phyloP scores from a whole-genome alignment of 2,888 invertebrate genomes.

The Xanthia icteritia region DNA sequence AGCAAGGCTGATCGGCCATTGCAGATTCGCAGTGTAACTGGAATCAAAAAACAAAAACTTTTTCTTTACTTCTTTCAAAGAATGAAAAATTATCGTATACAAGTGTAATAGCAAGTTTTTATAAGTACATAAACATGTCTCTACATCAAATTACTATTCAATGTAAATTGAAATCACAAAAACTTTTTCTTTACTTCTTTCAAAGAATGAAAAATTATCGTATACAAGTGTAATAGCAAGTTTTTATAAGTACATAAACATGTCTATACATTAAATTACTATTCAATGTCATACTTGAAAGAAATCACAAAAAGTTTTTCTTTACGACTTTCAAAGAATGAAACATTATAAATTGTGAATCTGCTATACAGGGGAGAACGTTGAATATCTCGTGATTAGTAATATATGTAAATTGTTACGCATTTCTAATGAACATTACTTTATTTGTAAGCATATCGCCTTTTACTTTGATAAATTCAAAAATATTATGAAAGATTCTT shows the following conservation, averaged over 20 bases:
- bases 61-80: too few species aligned
- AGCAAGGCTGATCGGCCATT: not conserved
- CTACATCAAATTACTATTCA: slow-evolving; percentile 5
- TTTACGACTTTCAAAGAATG: slow-evolving; percentile 10
- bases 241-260: too few species aligned
- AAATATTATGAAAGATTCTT: not conserved
- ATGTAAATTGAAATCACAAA: not conserved
- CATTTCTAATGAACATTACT: slow-evolving; percentile 42
- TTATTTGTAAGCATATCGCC: slow-evolving; percentile 30
- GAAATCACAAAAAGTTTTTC: slow-evolving; percentile 2
- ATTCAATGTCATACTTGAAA: slow-evolving; percentile 1
- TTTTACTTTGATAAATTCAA: not conserved
- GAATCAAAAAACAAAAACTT: too few species aligned
- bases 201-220: slow-evolving; percentile 21
- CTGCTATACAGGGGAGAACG: slow-evolving; percentile 31
- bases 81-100: too few species aligned
- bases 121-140: too few species aligned
- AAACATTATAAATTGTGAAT: slow-evolving; percentile 21
- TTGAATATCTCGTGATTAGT: slow-evolving; percentile 76
- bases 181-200: slow-evolving; percentile 13
- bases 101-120: too few species aligned
- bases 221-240: not conserved
- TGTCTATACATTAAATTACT: not conserved
- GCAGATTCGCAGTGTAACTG: not conserved
- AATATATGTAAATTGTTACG: slow-evolving; percentile 77